A percentile compares a stretch with the other conserved stretches of the same genome.
phyloP scores from a whole-genome alignment of 2,797 vertebrate genomes.

The Ateles fusciceps region DNA sequence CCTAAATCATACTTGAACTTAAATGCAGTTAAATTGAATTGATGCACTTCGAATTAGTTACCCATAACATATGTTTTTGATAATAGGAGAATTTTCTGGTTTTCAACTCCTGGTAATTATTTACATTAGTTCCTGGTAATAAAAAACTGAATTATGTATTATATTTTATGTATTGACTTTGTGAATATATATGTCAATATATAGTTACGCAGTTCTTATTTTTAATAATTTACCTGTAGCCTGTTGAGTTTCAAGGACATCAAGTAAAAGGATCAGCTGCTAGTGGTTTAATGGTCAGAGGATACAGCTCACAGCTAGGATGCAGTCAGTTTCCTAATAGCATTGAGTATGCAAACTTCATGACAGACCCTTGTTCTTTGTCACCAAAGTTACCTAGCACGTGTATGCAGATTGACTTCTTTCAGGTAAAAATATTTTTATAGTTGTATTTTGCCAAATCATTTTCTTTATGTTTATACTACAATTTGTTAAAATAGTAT shows the following conservation, averaged over 20 bases:
- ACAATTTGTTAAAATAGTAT: not conserved
- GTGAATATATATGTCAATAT: not conserved
- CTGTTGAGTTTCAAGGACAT: slow-evolving; percentile 84
- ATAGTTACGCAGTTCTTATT: slow-evolving; percentile 19
- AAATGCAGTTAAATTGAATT: not conserved
- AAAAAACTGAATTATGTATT: not conserved
- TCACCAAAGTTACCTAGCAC: slow-evolving; percentile 45
- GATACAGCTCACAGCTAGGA: slow-evolving; percentile 43
- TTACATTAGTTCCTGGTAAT: not conserved
- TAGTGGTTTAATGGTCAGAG: slow-evolving; percentile 80
- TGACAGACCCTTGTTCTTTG: slow-evolving; percentile 26
- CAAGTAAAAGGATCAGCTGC: slow-evolving; percentile 84
- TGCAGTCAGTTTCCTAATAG: slow-evolving; percentile 51
- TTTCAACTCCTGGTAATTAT: not conserved
- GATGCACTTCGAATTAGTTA: not conserved
- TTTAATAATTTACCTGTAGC: slow-evolving; percentile 73
- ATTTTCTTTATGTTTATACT: not conserved
- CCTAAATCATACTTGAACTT: not conserved
- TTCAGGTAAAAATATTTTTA: slow-evolving; percentile 80
- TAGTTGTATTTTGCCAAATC: not conserved
- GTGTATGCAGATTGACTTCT: slow-evolving; percentile 60
- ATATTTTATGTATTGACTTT: not conserved
- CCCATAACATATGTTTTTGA: not conserved
- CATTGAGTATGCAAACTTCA: not conserved
- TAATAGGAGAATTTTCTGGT: not conserved